These are phyloP conservation scores for Megalops atlanticus DNA, from an alignment of 2,113 vertebrate species.

Conservation along the genomic window DNA sequence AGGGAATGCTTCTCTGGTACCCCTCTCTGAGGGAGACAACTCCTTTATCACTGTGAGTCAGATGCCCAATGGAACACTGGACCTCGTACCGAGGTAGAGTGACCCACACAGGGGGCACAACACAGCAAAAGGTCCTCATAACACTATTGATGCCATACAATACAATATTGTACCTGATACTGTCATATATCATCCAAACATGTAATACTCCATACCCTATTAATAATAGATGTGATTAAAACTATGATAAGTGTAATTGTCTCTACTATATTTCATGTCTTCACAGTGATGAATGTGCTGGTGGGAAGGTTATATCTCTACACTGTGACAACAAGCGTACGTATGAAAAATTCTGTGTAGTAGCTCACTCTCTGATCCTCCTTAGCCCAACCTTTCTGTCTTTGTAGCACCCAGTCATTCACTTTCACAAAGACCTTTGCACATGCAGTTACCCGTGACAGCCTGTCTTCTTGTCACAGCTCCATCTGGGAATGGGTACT, in stretches of 20 bases:
- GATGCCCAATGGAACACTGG: slow-evolving; percentile 58
- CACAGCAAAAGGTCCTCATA: neutral
- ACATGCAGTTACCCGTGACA: too few relatives aligned
- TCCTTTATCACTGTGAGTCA: slow-evolving; percentile 69
- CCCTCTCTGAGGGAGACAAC: slow-evolving; percentile 52
- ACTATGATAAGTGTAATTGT: neutral
- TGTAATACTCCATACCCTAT: too few relatives aligned
- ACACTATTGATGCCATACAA: too few relatives aligned
- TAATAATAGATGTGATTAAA: too few relatives aligned
- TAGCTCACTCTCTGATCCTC: neutral
- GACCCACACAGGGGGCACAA: neutral
- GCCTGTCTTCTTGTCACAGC: neutral
- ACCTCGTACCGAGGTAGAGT: slow-evolving; percentile 57
- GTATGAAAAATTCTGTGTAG: too few relatives aligned
- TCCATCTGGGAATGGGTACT: neutral
- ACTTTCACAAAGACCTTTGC: neutral
- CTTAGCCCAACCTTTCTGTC: neutral
- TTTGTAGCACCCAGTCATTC: neutral
- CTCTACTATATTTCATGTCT: slow-evolving; percentile 50
- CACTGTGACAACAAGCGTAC: slow-evolving; percentile 81
- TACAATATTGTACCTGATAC: too few relatives aligned
- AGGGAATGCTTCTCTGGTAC: slow-evolving; percentile 50
- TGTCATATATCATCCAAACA: neutral
- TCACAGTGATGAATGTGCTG: slow-evolving; percentile 76
- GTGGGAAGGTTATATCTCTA: slow-evolving; percentile 69